A percentile compares a stretch with the other conserved stretches of the same genome.
Evolutionary conservation across 2,113 vertebrate genomes (phyloP).

Genomic region (Seriola aureovittata): DNA sequence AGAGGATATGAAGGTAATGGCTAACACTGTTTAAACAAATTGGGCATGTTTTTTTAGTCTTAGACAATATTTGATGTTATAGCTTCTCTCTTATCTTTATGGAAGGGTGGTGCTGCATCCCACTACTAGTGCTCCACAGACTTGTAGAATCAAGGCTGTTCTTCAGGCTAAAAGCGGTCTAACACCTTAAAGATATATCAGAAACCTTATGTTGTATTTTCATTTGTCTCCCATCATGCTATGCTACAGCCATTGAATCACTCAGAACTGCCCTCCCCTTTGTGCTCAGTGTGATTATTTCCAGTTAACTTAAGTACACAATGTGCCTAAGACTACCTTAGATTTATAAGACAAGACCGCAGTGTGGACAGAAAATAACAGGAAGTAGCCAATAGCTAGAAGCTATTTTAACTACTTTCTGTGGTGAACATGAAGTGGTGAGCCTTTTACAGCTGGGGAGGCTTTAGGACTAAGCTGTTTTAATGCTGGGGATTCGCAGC

Average conservation of each 20-base stretch:
- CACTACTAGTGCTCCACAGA: not conserved
- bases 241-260: no score
- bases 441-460: slow-evolving; percentile 28
- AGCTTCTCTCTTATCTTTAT: not conserved
- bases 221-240: not conserved
- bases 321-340: not conserved
- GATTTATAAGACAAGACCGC: not conserved
- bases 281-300: not conserved
- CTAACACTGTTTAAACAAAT: no score
- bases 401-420: not conserved
- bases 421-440: not conserved
- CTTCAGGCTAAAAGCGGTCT: not conserved
- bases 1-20: not conserved
- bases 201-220: not conserved
- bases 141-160: not conserved
- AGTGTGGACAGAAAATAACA: not conserved
- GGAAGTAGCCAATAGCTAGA: not conserved
- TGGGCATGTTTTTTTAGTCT: no score
- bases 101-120: not conserved
- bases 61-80: not conserved
- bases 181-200: not conserved
- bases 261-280: no score
- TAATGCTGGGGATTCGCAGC: slow-evolving; percentile 43
- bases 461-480: slow-evolving; percentile 50
- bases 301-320: not conserved